phyloP scores from a whole-genome alignment of 2,797 vertebrate species.

The Oreochromis mossambicus region DNA sequence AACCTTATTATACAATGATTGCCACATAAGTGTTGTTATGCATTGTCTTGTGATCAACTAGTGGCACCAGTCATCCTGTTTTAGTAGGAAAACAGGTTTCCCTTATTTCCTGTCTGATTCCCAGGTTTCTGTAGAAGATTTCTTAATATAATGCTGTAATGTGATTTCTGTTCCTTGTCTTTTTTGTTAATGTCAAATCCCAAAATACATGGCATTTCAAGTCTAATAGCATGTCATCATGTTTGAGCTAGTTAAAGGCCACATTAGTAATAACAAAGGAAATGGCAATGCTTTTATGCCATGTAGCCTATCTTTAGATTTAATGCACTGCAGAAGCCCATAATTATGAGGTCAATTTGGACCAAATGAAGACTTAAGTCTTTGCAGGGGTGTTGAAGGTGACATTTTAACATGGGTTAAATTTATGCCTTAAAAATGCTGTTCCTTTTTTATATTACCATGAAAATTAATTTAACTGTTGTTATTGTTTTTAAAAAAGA shows the following conservation, averaged over 20 bases:
- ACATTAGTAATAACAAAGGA: conserved; percentile 14
- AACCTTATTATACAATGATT: neutral
- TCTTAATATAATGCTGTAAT: neutral
- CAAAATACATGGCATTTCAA: conserved; percentile 47
- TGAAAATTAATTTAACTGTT: neutral
- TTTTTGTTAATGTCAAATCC: conserved; percentile 34
- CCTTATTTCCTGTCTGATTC: neutral
- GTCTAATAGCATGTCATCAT: conserved; percentile 23
- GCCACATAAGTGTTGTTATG: neutral
- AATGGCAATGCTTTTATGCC: conserved; percentile 48
- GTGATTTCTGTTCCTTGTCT: neutral
- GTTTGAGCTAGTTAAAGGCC: conserved; percentile 17
- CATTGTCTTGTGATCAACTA: neutral
- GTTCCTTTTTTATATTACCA: neutral
- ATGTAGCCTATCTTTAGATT: conserved; percentile 26
- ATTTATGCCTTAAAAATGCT: neutral
- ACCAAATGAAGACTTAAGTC: neutral
- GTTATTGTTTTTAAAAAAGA: neutral
- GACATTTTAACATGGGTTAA: neutral
- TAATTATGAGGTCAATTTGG: conserved; percentile 3
- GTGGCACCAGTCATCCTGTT: neutral
- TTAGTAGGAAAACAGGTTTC: neutral
- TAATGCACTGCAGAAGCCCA: neutral
- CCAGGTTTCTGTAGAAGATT: neutral
- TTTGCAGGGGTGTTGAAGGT: neutral